A percentile compares a stretch with the other conserved stretches of the same genome.
phyloP scores from a whole-genome alignment of 2,888 invertebrate species.

The Tethea ocularis region DNA sequence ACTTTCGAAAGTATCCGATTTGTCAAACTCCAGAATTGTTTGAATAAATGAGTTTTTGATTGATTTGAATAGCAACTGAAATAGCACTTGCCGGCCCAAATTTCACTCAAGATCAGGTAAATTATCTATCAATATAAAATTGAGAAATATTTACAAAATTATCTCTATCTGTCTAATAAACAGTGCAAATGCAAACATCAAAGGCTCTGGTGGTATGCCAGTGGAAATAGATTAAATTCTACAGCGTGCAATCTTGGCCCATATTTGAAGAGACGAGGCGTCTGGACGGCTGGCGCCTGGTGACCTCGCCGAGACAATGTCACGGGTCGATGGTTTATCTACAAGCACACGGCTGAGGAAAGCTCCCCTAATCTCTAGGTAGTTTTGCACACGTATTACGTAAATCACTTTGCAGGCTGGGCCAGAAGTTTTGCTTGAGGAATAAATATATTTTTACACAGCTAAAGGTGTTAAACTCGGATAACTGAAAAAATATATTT shows the following conservation, averaged over 20 bases:
- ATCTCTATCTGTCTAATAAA: too few species aligned
- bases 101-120: too few species aligned
- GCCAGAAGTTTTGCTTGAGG: not conserved
- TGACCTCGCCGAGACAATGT: conserved; percentile 14
- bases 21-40: too few species aligned
- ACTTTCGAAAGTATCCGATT: too few species aligned
- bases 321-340: conserved; percentile 14
- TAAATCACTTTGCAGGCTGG: not conserved
- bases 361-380: not conserved
- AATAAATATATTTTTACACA: too few species aligned
- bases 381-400: not conserved
- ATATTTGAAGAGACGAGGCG: conserved; percentile 19
- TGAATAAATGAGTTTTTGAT: too few species aligned
- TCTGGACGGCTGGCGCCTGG: conserved; percentile 27
- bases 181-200: not conserved
- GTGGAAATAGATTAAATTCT: conserved; percentile 5
- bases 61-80: too few species aligned
- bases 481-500: too few species aligned
- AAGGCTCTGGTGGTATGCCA: conserved; percentile 9
- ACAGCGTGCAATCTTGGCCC: conserved; percentile 14
- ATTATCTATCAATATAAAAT: too few species aligned
- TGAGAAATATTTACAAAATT: too few species aligned
- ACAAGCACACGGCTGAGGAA: not conserved
- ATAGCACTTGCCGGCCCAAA: too few species aligned
- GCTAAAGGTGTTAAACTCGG: too few species aligned